Evolutionary conservation across 2,113 vertebrate genomes (phyloP), one percentile per base, ranked within the genome.

Genomic region (Peromyscus polionotus): DNA sequence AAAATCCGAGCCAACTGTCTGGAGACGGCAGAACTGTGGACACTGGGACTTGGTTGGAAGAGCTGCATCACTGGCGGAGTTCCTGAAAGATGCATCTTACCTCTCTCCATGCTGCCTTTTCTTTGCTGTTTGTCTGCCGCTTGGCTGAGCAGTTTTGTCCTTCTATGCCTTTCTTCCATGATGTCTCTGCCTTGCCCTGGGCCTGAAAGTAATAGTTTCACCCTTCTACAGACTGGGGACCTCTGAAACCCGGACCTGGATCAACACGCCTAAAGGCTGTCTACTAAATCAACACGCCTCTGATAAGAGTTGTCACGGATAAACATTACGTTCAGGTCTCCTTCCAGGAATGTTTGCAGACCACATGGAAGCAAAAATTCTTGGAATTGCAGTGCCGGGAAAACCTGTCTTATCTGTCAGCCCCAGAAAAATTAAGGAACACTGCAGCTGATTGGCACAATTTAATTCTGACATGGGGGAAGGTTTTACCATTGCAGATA

Each of bases 321-420:
- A 95, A 79, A 88, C 42, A 89, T 39, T 73, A 42, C 61, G 87
- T 75, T 89, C 87, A 89, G 87, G 70, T 59, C 87, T 89, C 70
- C 87, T 89, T 89, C 87, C 87, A 89, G 68, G 54, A 89, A 89
- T 75, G n/a, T 75, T 59, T 89, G 24, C 26, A 42, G 70, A 75
- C 86, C 48, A 57, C 70, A 61, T 89, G 87, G n/a, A 59, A 4
- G 16, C 70, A 75, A 59, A 88, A 57, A 75, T 89, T 89, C 87
- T 75, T 89, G 51, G 87, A 89, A 89, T 75, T 59, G 70, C 54
- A 75, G 28, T 89, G 54, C 68, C 70, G 57, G 87, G 87, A 89
- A 89, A 75, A 42, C 70, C 51, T 7, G 26, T 89, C 70, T 89
- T 89, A 75, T 89, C 87, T 89, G n/a, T 89, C 87, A 42, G 51